Percentiles rank a stretch among this genome's conserved stretches.
Conservation (phyloP, 2,797 vertebrate species). For the Perodicticus potto region DNA sequence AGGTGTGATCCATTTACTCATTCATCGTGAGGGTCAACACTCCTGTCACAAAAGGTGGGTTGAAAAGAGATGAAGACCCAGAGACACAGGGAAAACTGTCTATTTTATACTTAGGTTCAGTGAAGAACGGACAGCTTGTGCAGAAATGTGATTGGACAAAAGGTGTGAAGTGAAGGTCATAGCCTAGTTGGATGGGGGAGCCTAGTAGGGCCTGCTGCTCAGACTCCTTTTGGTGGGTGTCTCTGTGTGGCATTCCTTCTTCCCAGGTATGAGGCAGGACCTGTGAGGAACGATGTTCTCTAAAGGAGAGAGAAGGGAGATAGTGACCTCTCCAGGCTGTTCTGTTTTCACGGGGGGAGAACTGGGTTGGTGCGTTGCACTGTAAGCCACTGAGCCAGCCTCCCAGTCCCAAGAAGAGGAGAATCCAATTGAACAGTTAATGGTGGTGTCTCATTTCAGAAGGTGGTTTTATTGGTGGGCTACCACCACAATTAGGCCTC, state of each 20-base stretch:
- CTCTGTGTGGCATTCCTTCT: not conserved
- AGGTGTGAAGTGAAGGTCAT: too few relatives aligned
- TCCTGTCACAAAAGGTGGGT: not conserved
- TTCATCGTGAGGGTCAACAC: not conserved
- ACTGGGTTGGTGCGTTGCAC: too few relatives aligned
- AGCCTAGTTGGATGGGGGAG: too few relatives aligned
- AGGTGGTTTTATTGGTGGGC: too few relatives aligned
- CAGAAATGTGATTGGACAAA: not conserved
- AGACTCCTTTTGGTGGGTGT: not conserved
- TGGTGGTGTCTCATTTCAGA: not conserved
- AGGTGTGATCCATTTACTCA: not conserved
- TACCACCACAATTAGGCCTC: not conserved
- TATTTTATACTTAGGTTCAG: too few relatives aligned
- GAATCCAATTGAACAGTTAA: not conserved
- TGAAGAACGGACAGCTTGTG: not conserved
- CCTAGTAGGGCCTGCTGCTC: not conserved
- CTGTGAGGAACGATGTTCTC: not conserved
- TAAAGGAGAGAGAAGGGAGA: too few relatives aligned
- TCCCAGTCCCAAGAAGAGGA: not conserved
- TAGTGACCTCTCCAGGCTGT: not conserved
- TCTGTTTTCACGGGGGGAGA: not conserved
- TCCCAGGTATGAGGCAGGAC: not conserved
- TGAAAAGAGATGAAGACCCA: not conserved
- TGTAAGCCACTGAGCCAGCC: not conserved
- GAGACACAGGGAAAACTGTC: not conserved